Evolutionary conservation across 2,888 invertebrate genomes (phyloP).

Genomic region (Pelosia muscerda): DNA sequence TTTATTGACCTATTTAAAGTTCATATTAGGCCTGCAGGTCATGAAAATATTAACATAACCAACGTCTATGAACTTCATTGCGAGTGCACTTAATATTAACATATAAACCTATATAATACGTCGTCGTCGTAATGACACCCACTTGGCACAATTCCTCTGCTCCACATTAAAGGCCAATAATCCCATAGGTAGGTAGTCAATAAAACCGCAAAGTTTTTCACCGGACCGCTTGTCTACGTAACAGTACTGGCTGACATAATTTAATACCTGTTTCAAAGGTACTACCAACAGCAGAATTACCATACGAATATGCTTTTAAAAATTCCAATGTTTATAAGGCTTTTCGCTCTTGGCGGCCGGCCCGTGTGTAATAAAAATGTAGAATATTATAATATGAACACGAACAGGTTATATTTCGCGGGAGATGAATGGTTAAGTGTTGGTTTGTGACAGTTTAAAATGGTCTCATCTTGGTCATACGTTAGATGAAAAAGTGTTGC

Average conservation of each 20-base stretch:
- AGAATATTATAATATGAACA: constrained; percentile 8
- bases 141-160: constrained; percentile 38
- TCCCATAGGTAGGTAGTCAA: constrained; percentile 45
- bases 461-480: background rate
- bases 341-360: constrained; percentile 2
- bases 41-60: background rate
- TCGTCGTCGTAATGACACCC: constrained; percentile 32
- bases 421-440: constrained; percentile 8
- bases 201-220: constrained; percentile 45
- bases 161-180: constrained; percentile 45
- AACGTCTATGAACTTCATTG: background rate
- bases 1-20: too few relatives aligned
- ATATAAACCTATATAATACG: constrained; percentile 23
- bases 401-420: constrained; percentile 17
- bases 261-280: constrained; percentile 29
- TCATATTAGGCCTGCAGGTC: too few relatives aligned
- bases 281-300: constrained; percentile 29
- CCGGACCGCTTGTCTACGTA: constrained; percentile 41
- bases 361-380: constrained; percentile 15
- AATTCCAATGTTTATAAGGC: constrained; percentile 12
- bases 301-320: constrained; percentile 20
- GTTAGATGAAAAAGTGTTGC: background rate
- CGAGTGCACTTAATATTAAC: constrained; percentile 7
- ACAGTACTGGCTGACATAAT: constrained; percentile 56
- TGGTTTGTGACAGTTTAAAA: constrained; percentile 1